Evolutionary conservation across 2,888 invertebrate species (phyloP).

Genomic region (Synergus itoensis): DNA sequence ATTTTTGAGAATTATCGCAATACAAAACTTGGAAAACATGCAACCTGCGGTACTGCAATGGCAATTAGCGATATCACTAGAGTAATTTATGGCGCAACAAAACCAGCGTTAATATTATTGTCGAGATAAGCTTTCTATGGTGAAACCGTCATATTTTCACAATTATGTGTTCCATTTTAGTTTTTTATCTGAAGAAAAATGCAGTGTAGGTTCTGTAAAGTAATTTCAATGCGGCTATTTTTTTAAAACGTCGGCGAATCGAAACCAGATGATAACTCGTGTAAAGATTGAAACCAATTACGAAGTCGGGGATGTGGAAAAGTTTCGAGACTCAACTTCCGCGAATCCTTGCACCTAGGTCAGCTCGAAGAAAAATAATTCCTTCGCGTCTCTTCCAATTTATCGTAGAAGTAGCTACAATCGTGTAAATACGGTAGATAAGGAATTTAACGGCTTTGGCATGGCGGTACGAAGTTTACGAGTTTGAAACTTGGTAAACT

Average conservation of each 20-base stretch:
- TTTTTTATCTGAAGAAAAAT: not conserved
- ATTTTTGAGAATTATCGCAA: not conserved
- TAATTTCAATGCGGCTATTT: not conserved
- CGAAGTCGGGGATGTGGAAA: not conserved
- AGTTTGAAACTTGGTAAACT: constrained; percentile 52
- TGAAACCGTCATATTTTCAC: not conserved
- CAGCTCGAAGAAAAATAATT: constrained; percentile 11
- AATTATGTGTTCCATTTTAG: not conserved
- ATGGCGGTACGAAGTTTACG: constrained; percentile 52
- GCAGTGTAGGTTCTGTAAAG: not conserved
- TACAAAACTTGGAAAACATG: constrained; percentile 3
- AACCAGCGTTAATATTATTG: not conserved
- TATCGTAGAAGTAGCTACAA: constrained; percentile 50
- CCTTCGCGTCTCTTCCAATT: constrained; percentile 35
- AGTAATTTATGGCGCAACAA: constrained; percentile 22
- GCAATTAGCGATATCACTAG: constrained; percentile 28
- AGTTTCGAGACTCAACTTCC: not conserved
- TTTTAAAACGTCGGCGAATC: not conserved
- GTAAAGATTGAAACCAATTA: constrained; percentile 3
- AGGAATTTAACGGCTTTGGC: constrained; percentile 54
- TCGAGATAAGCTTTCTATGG: constrained; percentile 19
- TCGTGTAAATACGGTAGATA: constrained; percentile 54
- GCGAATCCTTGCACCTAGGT: constrained; percentile 11
- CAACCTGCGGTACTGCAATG: not conserved
- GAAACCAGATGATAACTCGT: not conserved